These are phyloP conservation scores for Coelinius sp. DNA, from an alignment of 2,888 invertebrate genomes.

Conservation along the genomic window DNA sequence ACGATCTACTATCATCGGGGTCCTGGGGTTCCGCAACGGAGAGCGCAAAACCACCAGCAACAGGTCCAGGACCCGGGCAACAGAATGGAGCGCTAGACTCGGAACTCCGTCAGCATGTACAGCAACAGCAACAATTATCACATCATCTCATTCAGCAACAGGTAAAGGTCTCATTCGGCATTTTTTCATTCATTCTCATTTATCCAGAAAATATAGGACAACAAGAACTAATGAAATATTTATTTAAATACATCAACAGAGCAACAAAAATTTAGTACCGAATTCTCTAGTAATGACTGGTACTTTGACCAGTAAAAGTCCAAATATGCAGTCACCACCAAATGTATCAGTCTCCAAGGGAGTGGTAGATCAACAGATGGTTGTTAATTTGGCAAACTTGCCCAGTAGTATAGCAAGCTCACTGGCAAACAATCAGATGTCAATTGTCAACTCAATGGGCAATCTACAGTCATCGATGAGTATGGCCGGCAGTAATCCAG, in stretches of 20 bases:
- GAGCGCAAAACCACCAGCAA: constrained; percentile 84
- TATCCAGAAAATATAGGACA: background rate
- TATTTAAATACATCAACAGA: constrained; percentile 74
- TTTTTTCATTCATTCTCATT: background rate
- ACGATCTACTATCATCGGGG: constrained; percentile 86
- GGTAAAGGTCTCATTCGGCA: constrained; percentile 13
- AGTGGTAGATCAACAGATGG: constrained; percentile 75
- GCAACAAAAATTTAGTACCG: constrained; percentile 80
- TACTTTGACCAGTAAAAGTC: constrained; percentile 85
- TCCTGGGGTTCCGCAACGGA: constrained; percentile 80
- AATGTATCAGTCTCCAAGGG: constrained; percentile 83
- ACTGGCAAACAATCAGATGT: constrained; percentile 68
- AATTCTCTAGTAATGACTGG: constrained; percentile 82
- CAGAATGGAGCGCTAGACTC: constrained; percentile 83
- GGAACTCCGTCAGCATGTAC: constrained; percentile 72
- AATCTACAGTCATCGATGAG: constrained; percentile 76
- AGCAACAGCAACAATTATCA: constrained; percentile 75
- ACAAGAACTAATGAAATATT: background rate
- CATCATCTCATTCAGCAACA: constrained; percentile 78
- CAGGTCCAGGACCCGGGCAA: constrained; percentile 85
- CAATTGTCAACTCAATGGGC: constrained; percentile 70
- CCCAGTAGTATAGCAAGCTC: constrained; percentile 74
- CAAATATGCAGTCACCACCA: constrained; percentile 88
- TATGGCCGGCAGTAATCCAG: constrained; percentile 71
- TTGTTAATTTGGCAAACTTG: constrained; percentile 75